A percentile compares a stretch with the other conserved stretches of the same genome.
Conservation (phyloP, 2,888 invertebrate species). For the Epinotia brunnichana region DNA sequence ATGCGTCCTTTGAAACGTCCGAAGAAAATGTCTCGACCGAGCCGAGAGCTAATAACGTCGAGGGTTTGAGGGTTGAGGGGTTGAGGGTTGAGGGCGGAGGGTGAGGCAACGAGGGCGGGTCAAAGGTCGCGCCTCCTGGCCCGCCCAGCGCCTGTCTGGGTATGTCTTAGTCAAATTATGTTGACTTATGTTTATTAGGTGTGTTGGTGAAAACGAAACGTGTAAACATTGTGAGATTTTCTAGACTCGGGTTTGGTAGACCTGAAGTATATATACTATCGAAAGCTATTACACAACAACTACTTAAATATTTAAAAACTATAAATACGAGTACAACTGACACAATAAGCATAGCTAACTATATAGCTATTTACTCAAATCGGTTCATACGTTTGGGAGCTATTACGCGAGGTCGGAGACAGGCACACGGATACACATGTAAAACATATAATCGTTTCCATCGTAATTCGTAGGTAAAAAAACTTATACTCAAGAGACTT, state of each 20-base stretch:
- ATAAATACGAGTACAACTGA: no score
- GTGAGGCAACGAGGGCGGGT: conserved; percentile 68
- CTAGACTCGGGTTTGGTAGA: not conserved
- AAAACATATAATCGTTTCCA: no score
- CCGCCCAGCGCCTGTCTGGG: conserved; percentile 55
- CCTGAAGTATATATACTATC: not conserved
- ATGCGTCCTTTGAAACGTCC: conserved; percentile 14
- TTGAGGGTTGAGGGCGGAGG: conserved; percentile 50
- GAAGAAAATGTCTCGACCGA: conserved; percentile 22
- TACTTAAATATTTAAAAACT: no score
- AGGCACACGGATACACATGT: no score
- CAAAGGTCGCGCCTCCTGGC: conserved; percentile 70
- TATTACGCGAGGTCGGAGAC: no score
- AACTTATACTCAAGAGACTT: no score
- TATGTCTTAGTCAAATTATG: conserved; percentile 35
- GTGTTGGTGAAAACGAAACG: not conserved
- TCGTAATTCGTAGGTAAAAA: no score
- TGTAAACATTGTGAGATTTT: not conserved
- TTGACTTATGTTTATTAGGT: conserved; percentile 14
- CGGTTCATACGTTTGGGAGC: no score
- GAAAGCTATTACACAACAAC: not conserved
- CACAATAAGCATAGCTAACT: no score
- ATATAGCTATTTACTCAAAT: no score
- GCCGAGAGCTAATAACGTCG: conserved; percentile 38
- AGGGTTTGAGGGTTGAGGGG: conserved; percentile 36